Base-by-base conservation (phyloP, 2,113 vertebrate genomes). In the Stigmatopora argus region DNA sequence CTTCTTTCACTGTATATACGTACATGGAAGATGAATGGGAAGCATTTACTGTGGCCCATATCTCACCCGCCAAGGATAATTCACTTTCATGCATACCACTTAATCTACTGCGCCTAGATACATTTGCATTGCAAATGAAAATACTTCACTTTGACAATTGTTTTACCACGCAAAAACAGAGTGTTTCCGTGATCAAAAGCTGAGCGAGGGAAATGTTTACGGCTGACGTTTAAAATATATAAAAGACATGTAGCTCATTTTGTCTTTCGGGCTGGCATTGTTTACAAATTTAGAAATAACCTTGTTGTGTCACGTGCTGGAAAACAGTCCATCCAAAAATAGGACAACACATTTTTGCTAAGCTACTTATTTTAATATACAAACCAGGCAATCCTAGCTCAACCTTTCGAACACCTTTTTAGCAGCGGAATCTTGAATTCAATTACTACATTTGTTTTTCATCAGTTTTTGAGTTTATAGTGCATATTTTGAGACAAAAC, bases 1-100 rank as follows among this genome's bases (percentile, higher is more conserved):
- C 75, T 82, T 83, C 69, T 66, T 49, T 66, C 52, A 65, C 75
- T 73, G 66, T 77, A 87, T 79, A 31, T 31, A 31, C 26, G 26
- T 31, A 58, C 63, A 41, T 58, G 60, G 31, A 76, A 75, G 73
- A 81, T 70, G 77, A 83, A 81, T 77, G 67, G 66, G 71, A 79
- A 78, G 70, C 72, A 69, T 72, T 87, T 82, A 77, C 70, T 38
- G 59, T 58, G 62, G 72, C n/a, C 74, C 53, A 58, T 67, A 71
- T 46, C 71, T 77, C 44, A 77, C 41, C 64, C 71, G 19, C 38
- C 38, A 8, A 61, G 41, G 41, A 21, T 46, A 61, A 23, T 45
- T 61, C 59, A 21, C 19, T 61, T 61, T 45, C 21, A 45, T 61
- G 59, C 59, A 61, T 61, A 23, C 41, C 38, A 61, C 45, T 61